phyloP scores from a whole-genome alignment of 2,888 invertebrate genomes.

The Eurois occulta region DNA sequence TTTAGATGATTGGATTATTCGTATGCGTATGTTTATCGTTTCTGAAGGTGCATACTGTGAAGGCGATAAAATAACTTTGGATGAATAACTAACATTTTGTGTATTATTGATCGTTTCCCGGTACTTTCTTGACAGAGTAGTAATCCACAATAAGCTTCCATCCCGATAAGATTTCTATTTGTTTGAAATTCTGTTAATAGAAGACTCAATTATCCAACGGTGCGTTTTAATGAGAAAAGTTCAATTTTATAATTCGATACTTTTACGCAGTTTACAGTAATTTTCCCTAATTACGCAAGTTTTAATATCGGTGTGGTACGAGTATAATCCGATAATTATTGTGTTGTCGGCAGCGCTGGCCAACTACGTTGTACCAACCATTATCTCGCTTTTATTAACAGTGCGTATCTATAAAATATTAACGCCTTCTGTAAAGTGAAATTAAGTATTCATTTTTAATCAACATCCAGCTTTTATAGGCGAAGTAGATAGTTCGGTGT shows the following conservation, averaged over 20 bases:
- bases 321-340: conserved; percentile 64
- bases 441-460: conserved; percentile 60
- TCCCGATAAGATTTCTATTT: conserved; percentile 3
- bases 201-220: conserved; percentile 19
- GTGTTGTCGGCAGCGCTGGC: conserved; percentile 47
- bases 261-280: conserved; percentile 68
- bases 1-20: too few species aligned
- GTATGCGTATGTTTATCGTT: too few species aligned
- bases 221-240: conserved; percentile 55
- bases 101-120: too few species aligned
- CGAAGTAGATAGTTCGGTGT: conserved; percentile 33
- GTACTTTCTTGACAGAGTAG: too few species aligned
- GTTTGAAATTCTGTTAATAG: conserved; percentile 35
- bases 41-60: too few species aligned
- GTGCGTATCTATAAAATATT: conserved; percentile 49
- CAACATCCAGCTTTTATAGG: conserved; percentile 41
- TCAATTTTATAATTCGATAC: conserved; percentile 63
- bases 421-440: conserved; percentile 45
- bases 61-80: too few species aligned
- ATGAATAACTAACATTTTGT: too few species aligned
- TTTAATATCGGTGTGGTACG: conserved; percentile 56
- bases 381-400: conserved; percentile 41
- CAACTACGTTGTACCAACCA: conserved; percentile 33
- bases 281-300: conserved; percentile 63
- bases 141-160: conserved; percentile 2